Evolutionary conservation across 2,797 vertebrate genomes (phyloP), one percentile per base, ranked within the genome.

Genomic region (Danionella dracula): DNA sequence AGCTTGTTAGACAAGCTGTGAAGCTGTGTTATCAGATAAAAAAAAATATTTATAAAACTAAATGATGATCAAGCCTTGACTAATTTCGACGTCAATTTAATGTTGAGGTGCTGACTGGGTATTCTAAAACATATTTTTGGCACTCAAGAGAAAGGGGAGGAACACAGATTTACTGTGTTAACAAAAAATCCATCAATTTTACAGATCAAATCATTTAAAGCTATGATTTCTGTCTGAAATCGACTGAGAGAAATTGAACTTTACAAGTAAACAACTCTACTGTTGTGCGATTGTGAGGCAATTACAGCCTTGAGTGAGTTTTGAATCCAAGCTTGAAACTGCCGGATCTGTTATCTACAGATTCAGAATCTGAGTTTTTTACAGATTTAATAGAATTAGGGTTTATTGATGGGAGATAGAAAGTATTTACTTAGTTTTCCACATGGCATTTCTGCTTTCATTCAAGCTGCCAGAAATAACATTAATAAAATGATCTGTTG

Each of bases 251-350:
- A 60, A 64, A 75, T 68, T 60, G 75, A 68, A 74, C 72, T 73
- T 55, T 44, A 32, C 62, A 55, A 41, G 67, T 76, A 79, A 79
- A 76, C 73, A 73, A 73, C 42, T 49, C 29, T 9, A 4, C 29
- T 31, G 9, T 77, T 40, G 27, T 59, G 50, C 65, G 38, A 57
- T 60, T 58, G 67, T 16, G 59, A 66, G 46, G 46, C 65, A 70
- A 71, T 71, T 68, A 66, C n/a, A 57, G 48, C 48, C 51, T 12
- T 41, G 46, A 49, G 17, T 29, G 55, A 61, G 51, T 16, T 23
- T 46, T 17, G 42, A 17, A 35, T 45, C 62, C 29, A 50, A 48
- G 37, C 54, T 60, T 41, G n/a, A 12, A 1, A 19, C 17, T 16
- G 50, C 44, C 59, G 40, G 16, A 45, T 65, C 41, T 5, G 12